These are phyloP conservation scores for Zosterops hypoxanthus DNA, from an alignment of 2,113 vertebrate genomes.

Conservation along the genomic window DNA sequence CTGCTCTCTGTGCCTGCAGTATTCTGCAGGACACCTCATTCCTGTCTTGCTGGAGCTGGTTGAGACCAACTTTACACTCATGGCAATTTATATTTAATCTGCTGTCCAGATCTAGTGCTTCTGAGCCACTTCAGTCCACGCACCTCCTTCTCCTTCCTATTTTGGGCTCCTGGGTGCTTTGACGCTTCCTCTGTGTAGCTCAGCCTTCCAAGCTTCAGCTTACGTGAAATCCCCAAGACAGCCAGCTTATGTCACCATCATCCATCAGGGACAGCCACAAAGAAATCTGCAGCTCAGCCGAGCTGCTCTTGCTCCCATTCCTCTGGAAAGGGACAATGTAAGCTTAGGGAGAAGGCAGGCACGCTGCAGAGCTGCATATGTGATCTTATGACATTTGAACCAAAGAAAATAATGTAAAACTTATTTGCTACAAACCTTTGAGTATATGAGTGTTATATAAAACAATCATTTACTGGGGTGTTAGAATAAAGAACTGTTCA, in stretches of 20 bases:
- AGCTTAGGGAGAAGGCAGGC: background rate
- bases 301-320: background rate
- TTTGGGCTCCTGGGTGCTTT: slow-evolving; percentile 37
- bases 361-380: accelerated
- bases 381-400: background rate
- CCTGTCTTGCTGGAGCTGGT: background rate
- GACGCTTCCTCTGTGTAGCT: background rate
- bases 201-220: slow-evolving; percentile 40
- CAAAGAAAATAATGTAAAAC: background rate
- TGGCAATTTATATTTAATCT: slow-evolving; percentile 44
- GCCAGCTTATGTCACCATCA: slow-evolving; percentile 57
- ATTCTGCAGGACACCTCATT: background rate
- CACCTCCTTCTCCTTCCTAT: slow-evolving; percentile 14
- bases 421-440: background rate
- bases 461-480: background rate
- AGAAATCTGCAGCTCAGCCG: slow-evolving; percentile 14
- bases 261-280: slow-evolving; percentile 27
- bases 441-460: background rate
- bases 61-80: background rate
- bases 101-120: slow-evolving; percentile 27
- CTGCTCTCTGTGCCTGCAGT: background rate
- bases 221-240: slow-evolving; percentile 22
- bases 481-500: background rate
- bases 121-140: slow-evolving; percentile 20
- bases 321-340: background rate